Percentiles rank a stretch among this genome's conserved stretches.
These are phyloP conservation scores for Kradibia gibbosae DNA, from an alignment of 1,140 invertebrate species.

Conservation along the genomic window DNA sequence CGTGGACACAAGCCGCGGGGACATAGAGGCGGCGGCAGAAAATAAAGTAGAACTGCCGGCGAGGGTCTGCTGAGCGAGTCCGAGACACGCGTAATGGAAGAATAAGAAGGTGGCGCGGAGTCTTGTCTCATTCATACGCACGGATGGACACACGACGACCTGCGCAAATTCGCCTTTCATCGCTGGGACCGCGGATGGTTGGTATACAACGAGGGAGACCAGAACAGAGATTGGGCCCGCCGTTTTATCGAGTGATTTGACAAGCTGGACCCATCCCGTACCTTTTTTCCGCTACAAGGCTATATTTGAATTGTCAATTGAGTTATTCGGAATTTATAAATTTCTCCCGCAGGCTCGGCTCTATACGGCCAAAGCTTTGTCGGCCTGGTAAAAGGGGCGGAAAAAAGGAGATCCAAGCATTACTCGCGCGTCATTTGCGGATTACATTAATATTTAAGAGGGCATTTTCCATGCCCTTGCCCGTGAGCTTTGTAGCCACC, in stretches of 20 bases:
- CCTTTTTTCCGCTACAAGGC: background rate
- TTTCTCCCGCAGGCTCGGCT: background rate
- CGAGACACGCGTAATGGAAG: background rate
- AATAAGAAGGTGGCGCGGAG: constrained; percentile 47
- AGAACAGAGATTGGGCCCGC: background rate
- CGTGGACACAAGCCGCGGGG: background rate
- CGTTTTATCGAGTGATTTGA: constrained; percentile 33
- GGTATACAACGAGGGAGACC: background rate
- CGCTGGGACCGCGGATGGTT: background rate
- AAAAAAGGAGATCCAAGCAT: constrained; percentile 12
- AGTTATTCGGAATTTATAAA: constrained; percentile 46
- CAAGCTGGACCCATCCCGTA: background rate
- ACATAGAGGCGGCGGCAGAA: background rate
- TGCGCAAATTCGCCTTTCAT: constrained; percentile 41
- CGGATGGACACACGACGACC: constrained; percentile 36
- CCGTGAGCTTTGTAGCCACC: background rate
- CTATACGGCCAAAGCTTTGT: too few species aligned
- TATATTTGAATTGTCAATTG: constrained; percentile 35
- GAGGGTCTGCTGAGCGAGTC: constrained; percentile 44
- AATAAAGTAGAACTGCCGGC: background rate
- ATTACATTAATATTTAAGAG: constrained; percentile 44
- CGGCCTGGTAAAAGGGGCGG: too few species aligned
- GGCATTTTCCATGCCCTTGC: background rate
- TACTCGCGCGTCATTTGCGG: constrained; percentile 35
- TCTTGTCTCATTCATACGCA: constrained; percentile 44